These are phyloP conservation scores for Vanessa atalanta DNA, from an alignment of 1,140 invertebrate genomes.

Conservation along the genomic window DNA sequence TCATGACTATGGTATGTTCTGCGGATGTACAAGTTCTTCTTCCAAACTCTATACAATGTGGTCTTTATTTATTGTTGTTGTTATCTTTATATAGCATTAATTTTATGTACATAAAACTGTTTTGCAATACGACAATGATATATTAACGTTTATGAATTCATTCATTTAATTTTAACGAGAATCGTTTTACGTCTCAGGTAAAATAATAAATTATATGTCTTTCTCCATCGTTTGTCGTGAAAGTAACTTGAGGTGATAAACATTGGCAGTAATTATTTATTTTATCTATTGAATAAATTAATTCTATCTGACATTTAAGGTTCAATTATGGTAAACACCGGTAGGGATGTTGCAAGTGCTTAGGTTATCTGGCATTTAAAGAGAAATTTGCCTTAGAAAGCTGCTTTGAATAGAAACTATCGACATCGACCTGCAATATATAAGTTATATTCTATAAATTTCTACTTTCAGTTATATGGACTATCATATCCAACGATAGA, in stretches of 20 bases:
- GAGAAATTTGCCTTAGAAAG: slow-evolving; percentile 74
- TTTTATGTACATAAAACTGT: no score
- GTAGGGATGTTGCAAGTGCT: slow-evolving; percentile 32
- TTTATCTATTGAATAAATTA: slow-evolving; percentile 11
- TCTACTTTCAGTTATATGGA: slow-evolving; percentile 21
- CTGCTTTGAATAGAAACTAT: slow-evolving; percentile 71
- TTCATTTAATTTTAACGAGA: neutral
- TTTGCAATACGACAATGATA: no score
- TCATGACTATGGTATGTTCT: slow-evolving; percentile 69
- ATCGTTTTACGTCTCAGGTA: neutral
- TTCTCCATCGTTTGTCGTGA: neutral
- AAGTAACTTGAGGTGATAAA: neutral
- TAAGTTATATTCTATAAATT: slow-evolving; percentile 55
- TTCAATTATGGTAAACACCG: slow-evolving; percentile 32
- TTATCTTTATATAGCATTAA: no score
- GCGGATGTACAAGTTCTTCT: slow-evolving; percentile 5
- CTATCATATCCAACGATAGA: slow-evolving; percentile 9
- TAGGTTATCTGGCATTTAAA: slow-evolving; percentile 44
- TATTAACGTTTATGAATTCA: neutral
- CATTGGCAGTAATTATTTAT: neutral
- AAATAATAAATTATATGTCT: neutral
- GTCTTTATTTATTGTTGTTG: no score
- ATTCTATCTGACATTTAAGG: neutral
- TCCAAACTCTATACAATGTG: no score
- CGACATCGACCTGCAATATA: slow-evolving; percentile 62